Evolutionary conservation across 2,113 vertebrate genomes (phyloP).

Genomic region (Varanus komodoensis): DNA sequence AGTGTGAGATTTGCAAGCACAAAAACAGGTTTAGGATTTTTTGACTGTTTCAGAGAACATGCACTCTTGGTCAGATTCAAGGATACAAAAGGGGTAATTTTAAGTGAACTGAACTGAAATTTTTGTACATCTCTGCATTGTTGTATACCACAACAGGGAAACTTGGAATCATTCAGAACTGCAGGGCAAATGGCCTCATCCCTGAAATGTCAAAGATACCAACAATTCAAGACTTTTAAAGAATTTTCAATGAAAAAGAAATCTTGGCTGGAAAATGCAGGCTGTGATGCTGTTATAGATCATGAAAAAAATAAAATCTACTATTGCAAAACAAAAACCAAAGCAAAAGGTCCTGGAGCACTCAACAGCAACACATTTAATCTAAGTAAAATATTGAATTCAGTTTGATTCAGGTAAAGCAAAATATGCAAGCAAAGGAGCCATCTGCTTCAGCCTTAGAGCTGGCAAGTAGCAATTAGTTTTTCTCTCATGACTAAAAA

Average conservation of each 20-base stretch:
- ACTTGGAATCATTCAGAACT: neutral
- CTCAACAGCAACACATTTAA: neutral
- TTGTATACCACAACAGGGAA: neutral
- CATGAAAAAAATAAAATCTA: neutral
- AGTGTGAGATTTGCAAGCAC: too few relatives aligned
- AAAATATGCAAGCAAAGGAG: conserved; percentile 6
- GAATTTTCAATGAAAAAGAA: neutral
- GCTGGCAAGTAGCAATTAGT: conserved; percentile 46
- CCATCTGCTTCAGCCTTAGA: conserved; percentile 40
- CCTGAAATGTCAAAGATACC: neutral
- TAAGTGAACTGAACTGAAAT: too few relatives aligned
- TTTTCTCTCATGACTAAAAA: neutral
- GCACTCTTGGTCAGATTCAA: too few relatives aligned
- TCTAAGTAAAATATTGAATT: conserved; percentile 34
- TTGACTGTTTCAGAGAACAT: too few relatives aligned
- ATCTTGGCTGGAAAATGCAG: conserved; percentile 24
- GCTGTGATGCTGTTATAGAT: conserved; percentile 1
- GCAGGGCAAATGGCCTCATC: neutral
- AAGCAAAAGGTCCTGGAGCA: neutral
- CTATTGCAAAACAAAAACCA: neutral
- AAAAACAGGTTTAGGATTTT: too few relatives aligned
- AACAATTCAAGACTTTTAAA: neutral
- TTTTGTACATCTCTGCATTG: too few relatives aligned
- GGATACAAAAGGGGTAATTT: too few relatives aligned
- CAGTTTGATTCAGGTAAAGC: conserved; percentile 42